A percentile compares a stretch with the other conserved stretches of the same genome.
phyloP scores from a whole-genome alignment of 2,113 vertebrate genomes.

The Pristiophorus japonicus region DNA sequence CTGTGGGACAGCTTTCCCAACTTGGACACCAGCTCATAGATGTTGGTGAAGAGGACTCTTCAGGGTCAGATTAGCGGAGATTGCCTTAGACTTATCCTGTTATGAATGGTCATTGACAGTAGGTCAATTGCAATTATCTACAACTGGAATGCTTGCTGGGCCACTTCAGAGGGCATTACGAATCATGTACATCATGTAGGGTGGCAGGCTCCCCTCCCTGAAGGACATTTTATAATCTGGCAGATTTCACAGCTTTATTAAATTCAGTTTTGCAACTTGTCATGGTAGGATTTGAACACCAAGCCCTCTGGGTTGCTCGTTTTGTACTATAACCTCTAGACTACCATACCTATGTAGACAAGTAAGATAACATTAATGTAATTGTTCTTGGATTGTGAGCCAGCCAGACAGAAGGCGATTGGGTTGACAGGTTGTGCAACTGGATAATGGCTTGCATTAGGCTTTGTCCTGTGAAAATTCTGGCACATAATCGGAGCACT shows the following conservation, averaged over 20 bases:
- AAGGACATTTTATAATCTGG: neutral
- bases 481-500: neutral
- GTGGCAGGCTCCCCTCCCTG: neutral
- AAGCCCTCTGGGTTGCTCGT: neutral
- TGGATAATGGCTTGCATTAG: neutral
- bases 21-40: neutral
- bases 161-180: neutral
- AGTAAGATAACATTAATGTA: neutral
- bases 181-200: neutral
- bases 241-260: neutral
- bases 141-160: neutral
- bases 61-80: neutral
- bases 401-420: neutral
- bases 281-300: neutral
- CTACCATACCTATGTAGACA: no score
- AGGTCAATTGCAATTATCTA: neutral
- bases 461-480: neutral
- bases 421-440: neutral
- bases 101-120: neutral
- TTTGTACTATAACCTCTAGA: neutral
- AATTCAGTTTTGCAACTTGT: neutral
- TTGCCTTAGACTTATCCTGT: neutral
- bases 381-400: constrained; percentile 4
- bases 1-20: neutral
- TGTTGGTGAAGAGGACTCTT: neutral